A percentile compares a stretch with the other conserved stretches of the same genome.
These are phyloP conservation scores for Argynnis bischoffii DNA, from an alignment of 2,888 invertebrate species.

Conservation along the genomic window DNA sequence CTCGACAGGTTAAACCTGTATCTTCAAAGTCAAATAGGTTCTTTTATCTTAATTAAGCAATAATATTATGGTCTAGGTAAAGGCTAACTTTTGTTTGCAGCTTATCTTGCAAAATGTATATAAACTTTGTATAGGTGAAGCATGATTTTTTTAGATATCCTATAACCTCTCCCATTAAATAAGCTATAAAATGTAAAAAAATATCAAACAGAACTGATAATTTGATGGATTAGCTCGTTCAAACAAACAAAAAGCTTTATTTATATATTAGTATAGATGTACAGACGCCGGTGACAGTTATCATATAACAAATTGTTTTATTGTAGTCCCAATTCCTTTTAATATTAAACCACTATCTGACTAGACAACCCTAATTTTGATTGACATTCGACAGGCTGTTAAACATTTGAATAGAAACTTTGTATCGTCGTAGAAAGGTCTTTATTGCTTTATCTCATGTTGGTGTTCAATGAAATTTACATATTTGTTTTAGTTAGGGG, in stretches of 20 bases:
- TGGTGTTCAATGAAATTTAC: conserved; percentile 2
- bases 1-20: too few species aligned
- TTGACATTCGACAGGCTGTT: neutral
- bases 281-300: conserved; percentile 1
- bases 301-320: conserved; percentile 4
- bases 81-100: too few species aligned
- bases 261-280: conserved; percentile 5
- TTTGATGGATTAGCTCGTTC: too few species aligned
- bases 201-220: too few species aligned
- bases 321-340: neutral
- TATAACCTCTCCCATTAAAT: too few species aligned
- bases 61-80: too few species aligned
- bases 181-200: too few species aligned
- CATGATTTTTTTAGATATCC: too few species aligned
- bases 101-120: too few species aligned
- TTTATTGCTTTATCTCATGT: neutral
- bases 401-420: neutral
- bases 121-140: too few species aligned
- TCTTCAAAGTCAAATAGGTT: too few species aligned
- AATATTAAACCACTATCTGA: neutral
- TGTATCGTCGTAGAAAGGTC: neutral
- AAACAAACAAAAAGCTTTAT: conserved; percentile 3
- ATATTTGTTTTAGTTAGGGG: conserved; percentile 6
- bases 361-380: conserved; percentile 1
- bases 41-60: too few species aligned